phyloP scores from a whole-genome alignment of 92 coral and sea anemone species.

The Plumapathes pennacea region DNA sequence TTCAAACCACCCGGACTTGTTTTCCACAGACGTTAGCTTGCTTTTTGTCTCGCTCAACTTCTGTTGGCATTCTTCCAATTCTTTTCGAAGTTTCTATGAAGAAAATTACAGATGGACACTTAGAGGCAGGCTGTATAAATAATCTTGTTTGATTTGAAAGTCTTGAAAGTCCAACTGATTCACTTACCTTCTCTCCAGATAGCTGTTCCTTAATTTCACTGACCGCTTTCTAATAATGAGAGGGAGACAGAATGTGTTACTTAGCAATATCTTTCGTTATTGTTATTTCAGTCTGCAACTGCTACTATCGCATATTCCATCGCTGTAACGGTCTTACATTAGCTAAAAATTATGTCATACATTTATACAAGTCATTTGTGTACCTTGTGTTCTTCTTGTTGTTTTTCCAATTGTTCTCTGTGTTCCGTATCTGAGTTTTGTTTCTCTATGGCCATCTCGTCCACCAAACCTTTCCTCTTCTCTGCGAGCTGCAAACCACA shows the following conservation, averaged over 20 bases:
- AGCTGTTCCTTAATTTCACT: conserved; percentile 73
- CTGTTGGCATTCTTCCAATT: conserved; percentile 79
- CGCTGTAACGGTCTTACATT: too few species aligned
- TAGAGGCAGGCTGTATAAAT: too few species aligned
- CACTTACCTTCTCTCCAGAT: conserved; percentile 75
- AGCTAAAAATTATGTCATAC: too few species aligned
- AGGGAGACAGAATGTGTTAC: too few species aligned
- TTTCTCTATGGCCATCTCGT: conserved; percentile 88
- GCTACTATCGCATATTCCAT: too few species aligned
- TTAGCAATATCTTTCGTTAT: too few species aligned
- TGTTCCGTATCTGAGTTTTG: conserved; percentile 73
- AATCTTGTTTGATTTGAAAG: too few species aligned
- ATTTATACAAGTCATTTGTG: too few species aligned
- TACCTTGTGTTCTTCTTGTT: conserved; percentile 91
- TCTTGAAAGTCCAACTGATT: neutral
- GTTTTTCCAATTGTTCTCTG: conserved; percentile 71
- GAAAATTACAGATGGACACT: too few species aligned
- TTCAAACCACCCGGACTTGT: conserved; percentile 97
- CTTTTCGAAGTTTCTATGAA: conserved; percentile 86
- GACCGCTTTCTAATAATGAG: conserved; percentile 58
- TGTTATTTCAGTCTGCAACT: too few species aligned
- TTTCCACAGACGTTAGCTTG: conserved; percentile 77
- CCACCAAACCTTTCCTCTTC: conserved; percentile 79
- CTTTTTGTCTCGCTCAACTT: conserved; percentile 62
- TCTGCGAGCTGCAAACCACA: conserved; percentile 72